Conservation (phyloP, 1,140 invertebrate species). For the Zaprionus kolodkinae region DNA sequence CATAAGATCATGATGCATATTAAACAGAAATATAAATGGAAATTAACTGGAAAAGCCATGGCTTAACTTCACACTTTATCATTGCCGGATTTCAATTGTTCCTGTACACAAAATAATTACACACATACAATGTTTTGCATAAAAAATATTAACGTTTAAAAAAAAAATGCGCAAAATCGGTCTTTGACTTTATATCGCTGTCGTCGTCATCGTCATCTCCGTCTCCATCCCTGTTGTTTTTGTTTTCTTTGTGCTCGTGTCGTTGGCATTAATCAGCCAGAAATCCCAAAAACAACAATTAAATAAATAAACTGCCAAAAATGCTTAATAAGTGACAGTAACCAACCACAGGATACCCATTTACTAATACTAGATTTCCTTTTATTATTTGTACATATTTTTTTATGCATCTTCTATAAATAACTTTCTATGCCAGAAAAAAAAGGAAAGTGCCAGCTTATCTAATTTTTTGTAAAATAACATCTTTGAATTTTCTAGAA, state of each 20-base stretch:
- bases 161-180: slow-evolving; percentile 63
- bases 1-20: not conserved
- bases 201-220: slow-evolving; percentile 8
- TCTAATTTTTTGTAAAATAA: no score
- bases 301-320: slow-evolving; percentile 26
- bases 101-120: slow-evolving; percentile 8
- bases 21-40: slow-evolving; percentile 1
- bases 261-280: slow-evolving; percentile 26
- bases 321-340: not conserved
- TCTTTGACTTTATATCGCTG: slow-evolving; percentile 58
- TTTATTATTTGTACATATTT: no score
- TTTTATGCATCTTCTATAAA: no score
- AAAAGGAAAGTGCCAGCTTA: no score
- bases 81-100: not conserved
- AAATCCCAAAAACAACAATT: slow-evolving; percentile 29
- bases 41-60: slow-evolving; percentile 11
- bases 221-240: slow-evolving; percentile 30
- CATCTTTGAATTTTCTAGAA: no score
- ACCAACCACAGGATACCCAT: slow-evolving; percentile 14
- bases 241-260: slow-evolving; percentile 31
- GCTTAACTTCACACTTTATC: not conserved
- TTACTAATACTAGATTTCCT: not conserved
- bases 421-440: no score
- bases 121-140: slow-evolving; percentile 30
- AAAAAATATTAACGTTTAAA: slow-evolving; percentile 26